These are phyloP conservation scores for Passerina amoena DNA, from an alignment of 2,113 vertebrate species.

Conservation along the genomic window DNA sequence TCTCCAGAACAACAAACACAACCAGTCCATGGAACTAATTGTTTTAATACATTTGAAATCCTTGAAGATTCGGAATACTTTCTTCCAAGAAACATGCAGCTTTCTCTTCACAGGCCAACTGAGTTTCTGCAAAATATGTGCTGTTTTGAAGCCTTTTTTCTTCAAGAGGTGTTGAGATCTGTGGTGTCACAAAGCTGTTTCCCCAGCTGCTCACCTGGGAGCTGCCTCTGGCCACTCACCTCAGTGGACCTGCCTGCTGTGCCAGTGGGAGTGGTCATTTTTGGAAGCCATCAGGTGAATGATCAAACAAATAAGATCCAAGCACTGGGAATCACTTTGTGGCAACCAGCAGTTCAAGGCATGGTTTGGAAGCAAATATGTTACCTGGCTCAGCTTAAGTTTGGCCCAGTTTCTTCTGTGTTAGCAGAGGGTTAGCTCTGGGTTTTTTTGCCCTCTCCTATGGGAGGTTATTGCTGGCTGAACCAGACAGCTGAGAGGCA, in stretches of 20 bases:
- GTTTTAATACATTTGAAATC: neutral
- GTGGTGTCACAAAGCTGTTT: neutral
- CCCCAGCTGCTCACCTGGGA: neutral
- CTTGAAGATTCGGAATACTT: neutral
- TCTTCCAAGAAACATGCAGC: neutral
- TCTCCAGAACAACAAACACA: neutral
- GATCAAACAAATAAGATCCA: neutral
- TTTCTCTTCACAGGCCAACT: neutral
- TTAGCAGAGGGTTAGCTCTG: neutral
- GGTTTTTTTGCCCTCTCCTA: neutral
- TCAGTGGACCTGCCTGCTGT: neutral
- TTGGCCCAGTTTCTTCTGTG: neutral
- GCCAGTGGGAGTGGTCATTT: rapidly evolving
- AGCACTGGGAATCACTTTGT: rapidly evolving
- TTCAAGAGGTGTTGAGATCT: neutral
- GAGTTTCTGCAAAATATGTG: neutral
- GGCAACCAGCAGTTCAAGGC: neutral
- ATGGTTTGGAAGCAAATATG: rapidly evolving
- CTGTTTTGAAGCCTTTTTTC: neutral
- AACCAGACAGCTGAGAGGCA: neutral
- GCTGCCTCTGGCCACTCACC: rapidly evolving
- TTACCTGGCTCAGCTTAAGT: neutral
- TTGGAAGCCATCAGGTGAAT: neutral
- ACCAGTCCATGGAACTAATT: neutral
- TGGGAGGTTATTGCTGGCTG: rapidly evolving